Conservation (phyloP, 92 coral and sea anemone genomes). For the Parazoanthus darwini region DNA sequence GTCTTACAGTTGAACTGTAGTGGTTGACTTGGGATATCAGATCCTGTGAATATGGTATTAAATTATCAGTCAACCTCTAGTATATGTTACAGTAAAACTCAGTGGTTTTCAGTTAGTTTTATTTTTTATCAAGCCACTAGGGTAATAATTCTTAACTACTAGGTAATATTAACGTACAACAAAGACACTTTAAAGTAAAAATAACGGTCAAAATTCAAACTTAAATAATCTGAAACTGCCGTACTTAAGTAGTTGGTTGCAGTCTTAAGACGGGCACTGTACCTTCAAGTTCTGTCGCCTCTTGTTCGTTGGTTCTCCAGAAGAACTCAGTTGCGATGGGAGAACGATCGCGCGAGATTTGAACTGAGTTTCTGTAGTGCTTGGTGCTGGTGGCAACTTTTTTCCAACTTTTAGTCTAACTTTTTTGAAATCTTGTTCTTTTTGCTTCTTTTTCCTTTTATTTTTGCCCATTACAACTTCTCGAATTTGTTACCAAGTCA, state of each 20-base stretch:
- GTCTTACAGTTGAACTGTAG: conserved; percentile 78
- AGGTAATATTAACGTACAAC: too few species aligned
- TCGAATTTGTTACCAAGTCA: background rate
- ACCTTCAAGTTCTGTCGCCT: conserved; percentile 88
- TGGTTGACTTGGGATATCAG: conserved; percentile 75
- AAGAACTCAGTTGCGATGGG: conserved; percentile 63
- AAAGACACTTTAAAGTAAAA: too few species aligned
- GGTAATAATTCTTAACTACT: too few species aligned
- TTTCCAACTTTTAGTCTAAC: conserved; percentile 93
- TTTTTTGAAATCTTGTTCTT: conserved; percentile 91
- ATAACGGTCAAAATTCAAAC: too few species aligned
- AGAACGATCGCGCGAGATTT: conserved; percentile 79
- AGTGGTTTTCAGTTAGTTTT: too few species aligned
- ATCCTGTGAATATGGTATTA: conserved; percentile 53
- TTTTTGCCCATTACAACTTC: conserved; percentile 73
- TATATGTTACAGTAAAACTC: too few species aligned
- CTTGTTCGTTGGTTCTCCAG: conserved; percentile 66
- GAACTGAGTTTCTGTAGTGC: conserved; percentile 87
- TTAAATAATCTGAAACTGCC: too few species aligned
- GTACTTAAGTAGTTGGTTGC: too few species aligned
- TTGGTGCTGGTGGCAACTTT: conserved; percentile 76
- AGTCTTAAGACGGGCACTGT: background rate
- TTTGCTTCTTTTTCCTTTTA: conserved; percentile 84
- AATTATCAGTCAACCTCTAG: too few species aligned
- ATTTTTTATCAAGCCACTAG: too few species aligned